Percentiles rank a stretch among this genome's conserved stretches.
Evolutionary conservation across 2,113 vertebrate genomes (phyloP).

Genomic region (Columba livia): DNA sequence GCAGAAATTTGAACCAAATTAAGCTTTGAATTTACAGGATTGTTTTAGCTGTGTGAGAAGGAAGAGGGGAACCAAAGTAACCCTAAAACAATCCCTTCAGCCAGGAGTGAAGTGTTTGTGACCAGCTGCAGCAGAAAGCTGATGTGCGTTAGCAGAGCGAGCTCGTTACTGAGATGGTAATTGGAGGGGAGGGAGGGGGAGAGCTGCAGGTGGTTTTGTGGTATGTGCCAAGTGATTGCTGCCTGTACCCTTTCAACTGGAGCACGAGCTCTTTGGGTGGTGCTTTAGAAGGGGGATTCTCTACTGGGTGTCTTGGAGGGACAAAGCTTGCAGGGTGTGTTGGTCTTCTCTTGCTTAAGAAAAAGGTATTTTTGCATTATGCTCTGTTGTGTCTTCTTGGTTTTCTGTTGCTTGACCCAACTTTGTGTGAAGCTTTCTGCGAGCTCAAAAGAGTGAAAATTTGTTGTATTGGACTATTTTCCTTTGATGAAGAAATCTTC

Average conservation of each 20-base stretch:
- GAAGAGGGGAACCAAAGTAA: not conserved
- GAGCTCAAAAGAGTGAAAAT: not conserved
- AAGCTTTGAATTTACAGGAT: not conserved
- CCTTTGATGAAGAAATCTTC: too few relatives aligned
- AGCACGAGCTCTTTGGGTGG: accelerated
- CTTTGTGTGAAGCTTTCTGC: accelerated
- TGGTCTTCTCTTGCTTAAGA: accelerated
- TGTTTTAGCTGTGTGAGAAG: not conserved
- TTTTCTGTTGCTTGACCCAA: accelerated
- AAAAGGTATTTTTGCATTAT: accelerated
- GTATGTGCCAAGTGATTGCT: accelerated
- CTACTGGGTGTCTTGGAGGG: accelerated
- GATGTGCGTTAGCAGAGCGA: not conserved
- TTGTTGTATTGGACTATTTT: accelerated
- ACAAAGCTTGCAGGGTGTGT: accelerated
- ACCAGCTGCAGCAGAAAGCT: not conserved
- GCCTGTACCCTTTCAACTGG: not conserved
- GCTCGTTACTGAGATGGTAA: not conserved
- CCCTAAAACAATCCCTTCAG: not conserved
- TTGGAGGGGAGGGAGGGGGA: accelerated
- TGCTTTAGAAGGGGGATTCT: accelerated
- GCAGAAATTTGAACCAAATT: not conserved
- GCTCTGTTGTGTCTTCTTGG: accelerated
- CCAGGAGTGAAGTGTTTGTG: too few relatives aligned
- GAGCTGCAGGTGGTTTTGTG: accelerated